Base-by-base conservation (phyloP, 1,140 invertebrate genomes). In the Aphaenogaster rudis region DNA sequence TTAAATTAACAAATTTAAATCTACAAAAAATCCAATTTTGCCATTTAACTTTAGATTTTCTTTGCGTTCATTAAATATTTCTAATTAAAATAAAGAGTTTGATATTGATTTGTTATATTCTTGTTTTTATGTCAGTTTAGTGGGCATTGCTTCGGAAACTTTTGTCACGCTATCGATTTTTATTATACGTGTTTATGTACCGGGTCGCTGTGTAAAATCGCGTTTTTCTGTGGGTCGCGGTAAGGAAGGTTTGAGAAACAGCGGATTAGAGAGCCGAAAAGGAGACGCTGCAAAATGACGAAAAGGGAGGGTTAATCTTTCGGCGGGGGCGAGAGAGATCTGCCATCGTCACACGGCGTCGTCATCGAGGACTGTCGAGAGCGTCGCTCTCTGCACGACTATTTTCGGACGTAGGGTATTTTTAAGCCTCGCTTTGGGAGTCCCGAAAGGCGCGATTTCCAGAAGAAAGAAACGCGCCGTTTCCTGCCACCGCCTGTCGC, bases 371-470 rank as follows among this genome's bases (percentile, higher is more conserved):
- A 81, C 50, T 76, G 88, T 78, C 74, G 88, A 88, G 88, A 89
- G 86, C 86, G 88, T 85, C 61, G 86, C 63, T 50, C 72, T 61
- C 76, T 79, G 87, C 72, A 88, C 91, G 86, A 90, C 91, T 93
- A 93, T 94, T 94, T 89, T 93, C 86, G 80, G 91, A 79, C 88
- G 85, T 79, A 50, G 88, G 90, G 89, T 94, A 94, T 94, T 94
- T 94, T 94, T 94, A 93, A 92, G 89, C 71, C 86, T 67, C 67
- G 82, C 90, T 90, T 89, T 76, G 80, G 81, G 88, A 86, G 79
- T 64, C 69, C 71, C 87, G 71, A 77, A 90, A 91, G 92, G 86
- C 88, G 79, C 88, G 77, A 78, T 87, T 88, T 90, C 67, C 72
- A 86, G 76, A 69, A 82, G 85, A 88, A 88, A 82, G 86, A 90